Evolutionary conservation across 2,113 vertebrate genomes (phyloP).

Genomic region (Nycticorax nycticorax): DNA sequence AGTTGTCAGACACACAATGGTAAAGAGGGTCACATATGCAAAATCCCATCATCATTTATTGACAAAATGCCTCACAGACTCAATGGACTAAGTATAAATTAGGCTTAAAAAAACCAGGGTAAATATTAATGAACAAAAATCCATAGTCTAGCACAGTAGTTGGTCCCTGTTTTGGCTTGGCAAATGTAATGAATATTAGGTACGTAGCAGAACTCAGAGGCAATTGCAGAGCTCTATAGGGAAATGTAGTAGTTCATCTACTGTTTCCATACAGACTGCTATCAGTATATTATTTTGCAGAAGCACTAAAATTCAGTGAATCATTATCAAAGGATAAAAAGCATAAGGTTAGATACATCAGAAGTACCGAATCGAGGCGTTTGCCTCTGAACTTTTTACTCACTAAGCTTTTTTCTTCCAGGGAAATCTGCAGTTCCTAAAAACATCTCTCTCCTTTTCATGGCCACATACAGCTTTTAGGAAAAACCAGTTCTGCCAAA

Average conservation of each 20-base stretch:
- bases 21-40: background rate
- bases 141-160: background rate
- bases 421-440: background rate
- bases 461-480: background rate
- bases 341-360: background rate
- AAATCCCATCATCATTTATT: background rate
- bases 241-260: background rate
- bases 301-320: background rate
- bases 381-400: background rate
- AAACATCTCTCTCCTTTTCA: background rate
- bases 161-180: background rate
- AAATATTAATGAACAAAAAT: background rate
- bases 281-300: background rate
- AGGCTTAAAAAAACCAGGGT: background rate
- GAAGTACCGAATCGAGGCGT: background rate
- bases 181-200: background rate
- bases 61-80: background rate
- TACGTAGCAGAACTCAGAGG: rapidly evolving
- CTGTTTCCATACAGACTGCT: background rate
- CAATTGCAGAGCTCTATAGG: background rate
- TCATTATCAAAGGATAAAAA: background rate
- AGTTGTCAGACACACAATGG: background rate
- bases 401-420: background rate
- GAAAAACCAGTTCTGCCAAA: background rate
- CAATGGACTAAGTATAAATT: background rate